A percentile compares a stretch with the other conserved stretches of the same genome.
phyloP scores from a whole-genome alignment of 2,888 invertebrate species.

The Dioctria linearis region DNA sequence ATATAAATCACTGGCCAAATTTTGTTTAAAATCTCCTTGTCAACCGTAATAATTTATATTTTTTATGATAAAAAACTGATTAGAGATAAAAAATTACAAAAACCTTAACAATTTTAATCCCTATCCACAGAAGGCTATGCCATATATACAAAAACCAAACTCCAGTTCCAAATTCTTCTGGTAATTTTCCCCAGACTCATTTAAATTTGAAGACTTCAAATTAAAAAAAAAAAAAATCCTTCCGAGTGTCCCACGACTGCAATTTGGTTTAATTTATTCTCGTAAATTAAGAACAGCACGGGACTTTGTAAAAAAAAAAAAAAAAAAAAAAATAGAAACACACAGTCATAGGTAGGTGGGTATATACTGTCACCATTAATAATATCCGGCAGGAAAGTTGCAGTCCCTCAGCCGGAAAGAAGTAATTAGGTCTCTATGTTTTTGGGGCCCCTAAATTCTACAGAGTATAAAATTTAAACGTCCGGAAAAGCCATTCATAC shows the following conservation, averaged over 20 bases:
- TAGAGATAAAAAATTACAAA: no score
- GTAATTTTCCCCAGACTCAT: neutral
- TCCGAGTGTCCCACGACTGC: neutral
- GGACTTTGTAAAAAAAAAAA: no score
- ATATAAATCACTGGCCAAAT: no score
- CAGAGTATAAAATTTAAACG: neutral
- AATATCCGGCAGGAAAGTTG: neutral
- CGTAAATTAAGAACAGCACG: no score
- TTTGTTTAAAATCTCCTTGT: no score
- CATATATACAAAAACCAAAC: neutral
- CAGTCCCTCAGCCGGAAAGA: neutral
- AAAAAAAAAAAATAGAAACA: no score
- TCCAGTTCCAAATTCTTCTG: neutral
- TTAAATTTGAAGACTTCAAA: neutral
- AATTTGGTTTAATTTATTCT: no score
- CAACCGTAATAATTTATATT: no score
- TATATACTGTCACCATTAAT: neutral
- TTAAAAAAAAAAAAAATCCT: neutral
- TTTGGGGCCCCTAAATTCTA: neutral
- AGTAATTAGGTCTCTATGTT: neutral
- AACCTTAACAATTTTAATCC: neutral
- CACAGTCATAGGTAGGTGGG: neutral
- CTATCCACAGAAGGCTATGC: neutral
- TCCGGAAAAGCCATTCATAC: neutral
- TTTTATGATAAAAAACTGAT: neutral